phyloP scores from a whole-genome alignment of 1,140 invertebrate species.

The Cheumatopsyche charites region DNA sequence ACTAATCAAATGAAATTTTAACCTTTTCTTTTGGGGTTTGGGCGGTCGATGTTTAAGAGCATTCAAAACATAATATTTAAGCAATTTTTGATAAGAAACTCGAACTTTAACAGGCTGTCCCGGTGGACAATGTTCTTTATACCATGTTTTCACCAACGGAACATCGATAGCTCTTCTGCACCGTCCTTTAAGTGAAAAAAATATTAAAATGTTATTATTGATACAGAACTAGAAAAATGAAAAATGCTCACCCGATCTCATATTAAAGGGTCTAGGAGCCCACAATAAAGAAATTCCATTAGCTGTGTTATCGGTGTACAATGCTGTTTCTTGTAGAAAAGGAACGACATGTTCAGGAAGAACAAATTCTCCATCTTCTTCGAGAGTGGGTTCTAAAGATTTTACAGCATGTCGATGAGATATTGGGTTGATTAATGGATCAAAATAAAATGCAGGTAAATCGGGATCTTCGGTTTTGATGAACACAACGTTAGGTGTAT shows the following conservation, averaged over 20 bases:
- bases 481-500: constrained; percentile 98
- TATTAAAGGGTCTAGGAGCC: constrained; percentile 97
- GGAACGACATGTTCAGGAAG: constrained; percentile 89
- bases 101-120: constrained; percentile 99
- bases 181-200: constrained; percentile 62
- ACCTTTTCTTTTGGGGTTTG: constrained; percentile 98
- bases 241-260: constrained; percentile 76
- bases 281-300: constrained; percentile 98
- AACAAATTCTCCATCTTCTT: constrained; percentile 95
- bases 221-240: not conserved
- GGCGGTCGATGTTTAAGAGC: constrained; percentile 96
- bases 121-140: constrained; percentile 96
- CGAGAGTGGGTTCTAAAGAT: constrained; percentile 82
- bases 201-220: not conserved
- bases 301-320: constrained; percentile 98
- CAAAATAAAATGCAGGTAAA: constrained; percentile 99
- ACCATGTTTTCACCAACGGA: constrained; percentile 97
- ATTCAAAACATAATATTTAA: constrained; percentile 99
- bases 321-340: constrained; percentile 91
- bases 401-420: constrained; percentile 92
- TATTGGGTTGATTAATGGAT: constrained; percentile 99
- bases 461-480: constrained; percentile 99
- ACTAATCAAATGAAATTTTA: constrained; percentile 33
- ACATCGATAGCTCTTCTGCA: constrained; percentile 93
- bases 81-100: constrained; percentile 97